These are phyloP conservation scores for Norana najaformis DNA, from an alignment of 2,888 invertebrate genomes.

Conservation along the genomic window DNA sequence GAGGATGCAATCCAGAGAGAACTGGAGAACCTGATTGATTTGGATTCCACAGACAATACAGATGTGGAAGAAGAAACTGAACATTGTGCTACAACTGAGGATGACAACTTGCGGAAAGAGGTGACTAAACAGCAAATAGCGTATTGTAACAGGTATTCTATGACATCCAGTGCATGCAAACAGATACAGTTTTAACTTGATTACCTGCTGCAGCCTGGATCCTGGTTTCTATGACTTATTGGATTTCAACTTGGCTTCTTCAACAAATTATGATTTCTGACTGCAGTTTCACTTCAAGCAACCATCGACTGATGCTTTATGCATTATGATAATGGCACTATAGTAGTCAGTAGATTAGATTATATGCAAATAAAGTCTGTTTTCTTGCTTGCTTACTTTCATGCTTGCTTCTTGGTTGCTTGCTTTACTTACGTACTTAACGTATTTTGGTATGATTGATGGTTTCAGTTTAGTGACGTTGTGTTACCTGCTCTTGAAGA, in stretches of 20 bases:
- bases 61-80: background rate
- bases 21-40: constrained; percentile 8
- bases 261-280: no score
- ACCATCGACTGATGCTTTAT: no score
- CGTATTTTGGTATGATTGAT: background rate
- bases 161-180: no score
- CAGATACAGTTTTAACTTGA: no score
- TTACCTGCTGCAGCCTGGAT: no score
- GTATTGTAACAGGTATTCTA: no score
- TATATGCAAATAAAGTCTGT: background rate
- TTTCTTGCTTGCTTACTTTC: background rate
- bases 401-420: background rate
- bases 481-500: constrained; percentile 6
- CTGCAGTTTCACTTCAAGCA: no score
- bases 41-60: background rate
- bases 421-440: background rate
- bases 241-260: no score
- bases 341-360: no score
- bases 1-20: background rate
- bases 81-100: background rate
- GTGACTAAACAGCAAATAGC: background rate
- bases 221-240: no score
- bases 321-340: no score
- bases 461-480: background rate
- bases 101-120: background rate